Conservation (phyloP, 2,888 invertebrate genomes). For the Noctua comes region DNA sequence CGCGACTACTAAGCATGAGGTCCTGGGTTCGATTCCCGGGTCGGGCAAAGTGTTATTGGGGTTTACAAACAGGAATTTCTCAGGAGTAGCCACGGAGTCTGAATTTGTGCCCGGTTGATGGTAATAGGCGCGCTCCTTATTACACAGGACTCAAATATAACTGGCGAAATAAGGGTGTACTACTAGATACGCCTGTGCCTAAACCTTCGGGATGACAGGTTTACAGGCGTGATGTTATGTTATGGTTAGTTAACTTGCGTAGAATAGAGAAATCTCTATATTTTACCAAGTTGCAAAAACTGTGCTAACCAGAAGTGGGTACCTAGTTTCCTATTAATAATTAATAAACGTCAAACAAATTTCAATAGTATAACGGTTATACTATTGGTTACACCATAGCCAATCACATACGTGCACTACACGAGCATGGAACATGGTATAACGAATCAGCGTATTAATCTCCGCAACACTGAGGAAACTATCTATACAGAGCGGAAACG, state of each 20-base stretch:
- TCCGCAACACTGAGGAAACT: constrained; percentile 34
- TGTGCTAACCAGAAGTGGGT: not conserved
- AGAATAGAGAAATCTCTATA: not conserved
- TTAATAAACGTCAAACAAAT: not conserved
- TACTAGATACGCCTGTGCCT: not conserved
- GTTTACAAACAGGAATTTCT: not conserved
- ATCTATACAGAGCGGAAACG: constrained; percentile 32
- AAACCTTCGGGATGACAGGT: not conserved
- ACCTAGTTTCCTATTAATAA: not conserved
- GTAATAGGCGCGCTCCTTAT: not conserved
- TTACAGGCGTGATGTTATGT: not conserved
- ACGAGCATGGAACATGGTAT: constrained; percentile 12
- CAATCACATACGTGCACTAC: not conserved
- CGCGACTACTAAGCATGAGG: not conserved
- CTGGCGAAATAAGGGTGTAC: not conserved
- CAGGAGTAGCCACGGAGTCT: not conserved
- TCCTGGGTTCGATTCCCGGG: not conserved
- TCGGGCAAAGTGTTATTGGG: not conserved
- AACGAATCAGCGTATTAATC: constrained; percentile 32
- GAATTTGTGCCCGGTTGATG: not conserved
- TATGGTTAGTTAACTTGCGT: not conserved
- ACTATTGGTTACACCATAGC: not conserved
- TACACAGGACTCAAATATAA: not conserved
- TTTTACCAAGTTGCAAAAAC: not conserved
- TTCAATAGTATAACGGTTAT: not conserved